Conservation (phyloP, 2,113 vertebrate genomes). For the Aegithalos caudatus region DNA sequence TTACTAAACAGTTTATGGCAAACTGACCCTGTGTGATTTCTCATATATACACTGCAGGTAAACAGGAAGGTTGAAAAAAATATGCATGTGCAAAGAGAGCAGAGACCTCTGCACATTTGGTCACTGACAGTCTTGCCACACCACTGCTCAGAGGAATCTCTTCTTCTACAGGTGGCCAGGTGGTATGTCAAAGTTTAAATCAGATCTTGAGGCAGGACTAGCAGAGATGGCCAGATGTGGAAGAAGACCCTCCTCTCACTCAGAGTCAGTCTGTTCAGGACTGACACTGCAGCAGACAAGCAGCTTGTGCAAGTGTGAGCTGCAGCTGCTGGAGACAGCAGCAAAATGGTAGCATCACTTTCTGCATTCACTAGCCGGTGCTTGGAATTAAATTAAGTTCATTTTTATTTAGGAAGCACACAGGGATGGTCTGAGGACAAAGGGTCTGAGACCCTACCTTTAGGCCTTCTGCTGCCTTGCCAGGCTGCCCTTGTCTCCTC, state of each 20-base stretch:
- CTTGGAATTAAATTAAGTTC: background rate
- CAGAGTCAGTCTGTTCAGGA: background rate
- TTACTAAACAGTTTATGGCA: background rate
- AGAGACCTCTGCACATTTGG: background rate
- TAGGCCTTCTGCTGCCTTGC: background rate
- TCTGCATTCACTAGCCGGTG: background rate
- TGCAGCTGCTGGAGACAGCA: background rate
- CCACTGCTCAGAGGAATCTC: background rate
- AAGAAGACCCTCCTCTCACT: background rate
- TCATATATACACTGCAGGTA: background rate
- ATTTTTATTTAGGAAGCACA: background rate
- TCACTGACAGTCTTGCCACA: background rate
- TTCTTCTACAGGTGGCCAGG: background rate
- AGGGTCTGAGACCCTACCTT: background rate
- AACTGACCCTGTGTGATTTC: background rate
- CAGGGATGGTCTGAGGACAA: background rate
- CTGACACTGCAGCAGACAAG: background rate
- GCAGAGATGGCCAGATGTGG: background rate
- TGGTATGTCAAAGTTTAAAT: background rate
- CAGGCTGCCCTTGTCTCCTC: background rate
- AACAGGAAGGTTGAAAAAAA: background rate
- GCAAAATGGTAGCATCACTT: background rate
- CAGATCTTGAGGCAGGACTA: background rate
- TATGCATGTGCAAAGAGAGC: accelerated
- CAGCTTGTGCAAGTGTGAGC: background rate